Base-by-base conservation (phyloP, 2,113 vertebrate species). In the Amphiprion percula region DNA sequence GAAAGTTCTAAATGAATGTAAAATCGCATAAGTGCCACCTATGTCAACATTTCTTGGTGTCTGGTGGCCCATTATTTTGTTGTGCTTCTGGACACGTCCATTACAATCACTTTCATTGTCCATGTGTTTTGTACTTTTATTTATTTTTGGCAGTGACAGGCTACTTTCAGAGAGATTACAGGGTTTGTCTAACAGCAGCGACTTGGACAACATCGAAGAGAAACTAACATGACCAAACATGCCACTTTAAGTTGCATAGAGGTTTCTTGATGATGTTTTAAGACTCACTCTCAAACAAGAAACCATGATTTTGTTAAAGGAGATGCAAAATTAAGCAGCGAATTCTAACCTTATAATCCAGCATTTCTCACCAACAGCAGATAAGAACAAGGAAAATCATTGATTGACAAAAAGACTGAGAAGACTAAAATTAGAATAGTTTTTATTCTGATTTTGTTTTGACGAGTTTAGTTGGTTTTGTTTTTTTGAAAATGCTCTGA, bases 151-250 rank as follows among this genome's bases (percentile, higher is more conserved):
- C 11, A 50, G 16, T 5, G 17, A 7, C 6, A 53, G 55, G 5
- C 30, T 54, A 4, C 28, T 77, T 24, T 26, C 19, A 47, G 19
- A 5, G 62, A 54, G 24, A 73, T 46, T 44, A 21, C 17, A 23
- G 54, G 23, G 67, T 44, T 50, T 58, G 65, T 79, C 33, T 10
- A n/a, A 63, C 23, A 79, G 26, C 58, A 37, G 33, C 17, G 41
- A 52, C 30, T 14, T 37, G 12, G 44, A 24, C 30, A 68, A 41
- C 3, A 17, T 23, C 28, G 46, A 23, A 24, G 2, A 21, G 9
- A 21, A 68, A 24, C 39, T 2, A 44, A 15, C 41, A 44, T 4
- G 7, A 64, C 12, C 37, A 19, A 28, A 62, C n/a, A 11, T 23
- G 12, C 9, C 44, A 9, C 26, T 54, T n/a, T 63, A 23, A 28